Conservation (phyloP, 1,140 invertebrate species). For the Ips typographus region DNA sequence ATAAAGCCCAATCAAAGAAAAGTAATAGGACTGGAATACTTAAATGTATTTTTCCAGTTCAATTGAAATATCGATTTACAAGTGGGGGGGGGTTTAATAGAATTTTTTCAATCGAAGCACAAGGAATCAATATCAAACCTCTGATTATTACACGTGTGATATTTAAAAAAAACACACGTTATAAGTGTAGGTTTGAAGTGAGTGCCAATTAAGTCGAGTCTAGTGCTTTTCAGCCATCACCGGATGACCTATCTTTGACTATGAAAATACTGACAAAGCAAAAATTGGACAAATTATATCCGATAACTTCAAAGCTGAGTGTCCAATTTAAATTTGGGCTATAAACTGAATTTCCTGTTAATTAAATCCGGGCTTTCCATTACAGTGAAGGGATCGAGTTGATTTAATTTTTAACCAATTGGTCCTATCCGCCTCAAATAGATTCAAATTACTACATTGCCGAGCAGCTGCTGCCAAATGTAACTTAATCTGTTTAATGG, state of each 20-base stretch:
- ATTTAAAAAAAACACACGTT: neutral
- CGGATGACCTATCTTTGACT: neutral
- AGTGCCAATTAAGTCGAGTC: neutral
- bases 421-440: neutral
- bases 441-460: slow-evolving; percentile 9
- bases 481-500: slow-evolving; percentile 4
- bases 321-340: neutral
- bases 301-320: neutral
- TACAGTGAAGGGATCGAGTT: slow-evolving; percentile 2
- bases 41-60: neutral
- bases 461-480: slow-evolving; percentile 5
- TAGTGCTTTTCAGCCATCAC: neutral
- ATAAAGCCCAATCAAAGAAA: neutral
- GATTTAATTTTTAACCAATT: slow-evolving; percentile 11
- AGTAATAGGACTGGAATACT: too few species aligned
- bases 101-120: neutral
- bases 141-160: neutral
- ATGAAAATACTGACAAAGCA: neutral
- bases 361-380: slow-evolving; percentile 11
- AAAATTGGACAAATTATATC: neutral
- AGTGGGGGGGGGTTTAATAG: neutral
- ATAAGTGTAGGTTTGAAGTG: neutral
- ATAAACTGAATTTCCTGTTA: neutral
- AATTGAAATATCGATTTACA: neutral
- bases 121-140: neutral